Evolutionary conservation across 2,113 vertebrate species (phyloP).

Genomic region (Galemys pyrenaicus): DNA sequence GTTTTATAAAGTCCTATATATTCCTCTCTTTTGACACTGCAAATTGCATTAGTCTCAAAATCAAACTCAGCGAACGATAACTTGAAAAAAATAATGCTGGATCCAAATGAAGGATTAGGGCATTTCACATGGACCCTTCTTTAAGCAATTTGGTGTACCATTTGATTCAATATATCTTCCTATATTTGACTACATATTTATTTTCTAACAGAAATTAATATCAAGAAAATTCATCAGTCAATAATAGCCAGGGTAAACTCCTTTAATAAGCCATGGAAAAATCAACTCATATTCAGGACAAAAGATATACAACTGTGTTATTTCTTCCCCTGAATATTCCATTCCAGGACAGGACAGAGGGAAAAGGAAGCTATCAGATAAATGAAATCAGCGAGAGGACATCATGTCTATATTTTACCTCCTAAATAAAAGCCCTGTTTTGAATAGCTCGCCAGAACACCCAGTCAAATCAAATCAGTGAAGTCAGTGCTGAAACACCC

Average conservation of each 20-base stretch:
- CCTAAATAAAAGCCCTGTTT: neutral
- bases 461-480: conserved; percentile 44
- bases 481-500: conserved; percentile 65
- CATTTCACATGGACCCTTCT: conserved; percentile 56
- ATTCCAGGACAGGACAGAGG: neutral
- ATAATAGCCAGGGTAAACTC: conserved; percentile 50
- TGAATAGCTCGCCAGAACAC: conserved; percentile 32
- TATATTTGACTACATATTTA: conserved; percentile 73
- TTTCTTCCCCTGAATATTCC: neutral
- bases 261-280: conserved; percentile 28
- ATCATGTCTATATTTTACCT: neutral
- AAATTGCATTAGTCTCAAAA: conserved; percentile 63
- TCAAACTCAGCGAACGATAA: conserved; percentile 57
- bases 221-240: conserved; percentile 11
- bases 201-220: conserved; percentile 60
- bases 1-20: conserved; percentile 23
- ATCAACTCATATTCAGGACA: conserved; percentile 31
- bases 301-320: conserved; percentile 24
- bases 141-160: conserved; percentile 59
- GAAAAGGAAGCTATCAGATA: neutral
- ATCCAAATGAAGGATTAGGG: conserved; percentile 65
- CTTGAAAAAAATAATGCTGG: conserved; percentile 61
- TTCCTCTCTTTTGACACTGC: conserved; percentile 27
- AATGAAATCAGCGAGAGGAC: neutral
- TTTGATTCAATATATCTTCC: conserved; percentile 61